Evolutionary conservation across 2,888 invertebrate species (phyloP).

Genomic region (Hirtodrosophila duncani): DNA sequence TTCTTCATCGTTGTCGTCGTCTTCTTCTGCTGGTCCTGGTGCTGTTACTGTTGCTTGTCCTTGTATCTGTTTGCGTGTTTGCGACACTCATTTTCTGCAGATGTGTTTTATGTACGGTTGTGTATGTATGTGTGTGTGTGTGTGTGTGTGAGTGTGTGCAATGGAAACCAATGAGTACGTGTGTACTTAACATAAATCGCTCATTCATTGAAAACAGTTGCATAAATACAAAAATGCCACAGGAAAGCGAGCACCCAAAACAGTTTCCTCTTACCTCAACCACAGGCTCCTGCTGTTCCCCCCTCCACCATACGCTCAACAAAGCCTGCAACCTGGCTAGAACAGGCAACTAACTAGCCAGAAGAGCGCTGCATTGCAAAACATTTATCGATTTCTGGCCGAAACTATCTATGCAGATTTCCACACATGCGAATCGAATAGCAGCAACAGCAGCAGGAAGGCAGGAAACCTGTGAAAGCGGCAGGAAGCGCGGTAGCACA

Average conservation of each 20-base stretch:
- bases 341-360: conserved; percentile 5
- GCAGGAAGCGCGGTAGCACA: too few relatives aligned
- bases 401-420: conserved; percentile 66
- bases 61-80: conserved; percentile 72
- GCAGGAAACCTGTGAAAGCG: too few relatives aligned
- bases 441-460: too few relatives aligned
- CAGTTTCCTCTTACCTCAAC: too few relatives aligned
- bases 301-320: too few relatives aligned
- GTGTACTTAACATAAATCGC: conserved; percentile 72
- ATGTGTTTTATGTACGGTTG: conserved; percentile 51
- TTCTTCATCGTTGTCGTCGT: too few relatives aligned
- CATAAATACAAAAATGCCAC: conserved; percentile 53
- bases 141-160: conserved; percentile 29
- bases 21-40: too few relatives aligned
- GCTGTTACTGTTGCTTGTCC: conserved; percentile 41
- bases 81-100: conserved; percentile 69
- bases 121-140: conserved; percentile 16
- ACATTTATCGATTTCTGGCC: conserved; percentile 61
- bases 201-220: conserved; percentile 70
- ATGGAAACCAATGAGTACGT: conserved; percentile 69
- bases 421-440: conserved; percentile 43
- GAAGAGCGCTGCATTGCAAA: conserved; percentile 47
- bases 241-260: neutral
- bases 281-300: too few relatives aligned
- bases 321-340: too few relatives aligned